Percentiles rank a stretch among this genome's conserved stretches.
Evolutionary conservation across 2,888 invertebrate species (phyloP).

Genomic region (Dusona sp.): DNA sequence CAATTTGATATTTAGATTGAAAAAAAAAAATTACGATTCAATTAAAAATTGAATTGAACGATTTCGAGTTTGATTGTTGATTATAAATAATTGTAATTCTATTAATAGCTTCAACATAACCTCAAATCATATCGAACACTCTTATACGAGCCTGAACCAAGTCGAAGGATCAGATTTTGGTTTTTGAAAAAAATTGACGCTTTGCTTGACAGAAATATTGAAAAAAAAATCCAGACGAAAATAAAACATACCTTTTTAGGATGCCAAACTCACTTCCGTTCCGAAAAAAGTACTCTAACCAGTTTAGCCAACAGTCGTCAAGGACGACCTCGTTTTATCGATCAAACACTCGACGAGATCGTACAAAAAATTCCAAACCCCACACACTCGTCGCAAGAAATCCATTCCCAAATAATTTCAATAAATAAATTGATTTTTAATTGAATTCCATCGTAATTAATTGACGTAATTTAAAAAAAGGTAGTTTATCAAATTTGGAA

Average conservation of each 20-base stretch:
- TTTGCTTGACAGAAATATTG: not conserved
- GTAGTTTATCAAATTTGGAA: not conserved
- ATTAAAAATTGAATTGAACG: not conserved
- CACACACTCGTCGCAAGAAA: not conserved
- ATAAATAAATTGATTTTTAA: not conserved
- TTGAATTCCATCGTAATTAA: not conserved
- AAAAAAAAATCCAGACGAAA: not conserved
- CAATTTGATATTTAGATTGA: too few species aligned
- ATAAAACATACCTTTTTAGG: slow-evolving; percentile 61
- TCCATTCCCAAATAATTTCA: not conserved
- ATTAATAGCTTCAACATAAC: not conserved
- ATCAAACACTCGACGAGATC: slow-evolving; percentile 64
- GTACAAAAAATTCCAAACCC: slow-evolving; percentile 2
- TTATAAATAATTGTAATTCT: not conserved
- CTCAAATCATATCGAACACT: not conserved
- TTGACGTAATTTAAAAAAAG: not conserved
- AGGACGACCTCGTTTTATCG: slow-evolving; percentile 68
- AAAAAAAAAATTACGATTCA: not conserved
- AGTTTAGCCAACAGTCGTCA: slow-evolving; percentile 58
- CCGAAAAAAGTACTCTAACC: slow-evolving; percentile 48
- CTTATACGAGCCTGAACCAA: not conserved
- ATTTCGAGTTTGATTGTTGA: not conserved
- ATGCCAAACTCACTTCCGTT: slow-evolving; percentile 58
- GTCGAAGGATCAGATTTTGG: not conserved
- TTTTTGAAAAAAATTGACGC: not conserved